Conservation (phyloP, 2,888 invertebrate genomes). For the Gasteruption jaculator region DNA sequence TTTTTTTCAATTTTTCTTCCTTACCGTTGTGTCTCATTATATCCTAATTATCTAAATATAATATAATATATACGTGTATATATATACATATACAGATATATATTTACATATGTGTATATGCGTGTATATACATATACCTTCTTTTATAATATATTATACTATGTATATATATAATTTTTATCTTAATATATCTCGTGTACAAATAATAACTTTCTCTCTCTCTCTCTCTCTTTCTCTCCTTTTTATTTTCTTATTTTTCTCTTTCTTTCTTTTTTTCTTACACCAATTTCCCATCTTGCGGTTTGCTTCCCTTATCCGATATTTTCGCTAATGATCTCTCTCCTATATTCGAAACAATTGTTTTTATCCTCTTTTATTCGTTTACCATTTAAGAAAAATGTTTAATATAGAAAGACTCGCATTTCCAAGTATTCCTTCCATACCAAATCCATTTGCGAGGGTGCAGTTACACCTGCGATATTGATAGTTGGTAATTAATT, state of each 20-base stretch:
- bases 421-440: too few species aligned
- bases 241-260: constrained; percentile 10
- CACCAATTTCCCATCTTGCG: constrained; percentile 11
- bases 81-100: constrained; percentile 42
- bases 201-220: constrained; percentile 38
- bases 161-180: constrained; percentile 35
- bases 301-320: too few species aligned
- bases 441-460: too few species aligned
- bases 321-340: too few species aligned
- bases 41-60: too few species aligned
- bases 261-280: constrained; percentile 5
- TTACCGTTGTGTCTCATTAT: constrained; percentile 22
- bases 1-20: constrained; percentile 14
- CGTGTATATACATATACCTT: constrained; percentile 27
- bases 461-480: too few species aligned
- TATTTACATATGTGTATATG: constrained; percentile 36
- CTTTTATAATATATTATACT: constrained; percentile 31
- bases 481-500: too few species aligned
- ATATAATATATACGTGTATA: constrained; percentile 26
- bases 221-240: constrained; percentile 11
- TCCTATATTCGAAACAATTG: too few species aligned
- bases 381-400: too few species aligned
- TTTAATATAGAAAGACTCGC: too few species aligned
- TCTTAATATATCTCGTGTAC: constrained; percentile 41
- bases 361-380: too few species aligned